phyloP scores from a whole-genome alignment of 2,113 vertebrate species.

The Craseonycteris thonglongyai region DNA sequence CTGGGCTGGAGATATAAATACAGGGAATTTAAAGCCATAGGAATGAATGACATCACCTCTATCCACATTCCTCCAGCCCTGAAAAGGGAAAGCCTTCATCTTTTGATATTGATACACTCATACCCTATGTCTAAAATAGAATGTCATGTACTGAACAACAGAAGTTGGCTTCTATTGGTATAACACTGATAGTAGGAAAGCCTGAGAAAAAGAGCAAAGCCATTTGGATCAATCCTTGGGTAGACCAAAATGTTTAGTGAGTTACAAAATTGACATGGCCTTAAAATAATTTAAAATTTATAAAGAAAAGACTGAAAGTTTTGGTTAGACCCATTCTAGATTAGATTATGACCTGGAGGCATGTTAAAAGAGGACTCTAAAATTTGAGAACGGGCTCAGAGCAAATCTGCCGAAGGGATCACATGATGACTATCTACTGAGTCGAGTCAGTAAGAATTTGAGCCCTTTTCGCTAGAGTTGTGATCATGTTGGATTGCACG shows the following conservation, averaged over 20 bases:
- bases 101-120: conserved; percentile 19
- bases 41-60: conserved; percentile 52
- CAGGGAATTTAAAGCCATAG: conserved; percentile 31
- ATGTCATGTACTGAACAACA: background rate
- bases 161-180: background rate
- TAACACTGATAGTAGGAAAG: background rate
- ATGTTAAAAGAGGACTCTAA: background rate
- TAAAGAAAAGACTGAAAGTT: background rate
- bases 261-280: background rate
- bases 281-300: conserved; percentile 30
- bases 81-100: conserved; percentile 18
- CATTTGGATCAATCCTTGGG: conserved; percentile 4
- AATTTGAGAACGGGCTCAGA: background rate
- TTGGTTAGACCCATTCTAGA: background rate
- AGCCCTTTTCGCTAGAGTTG: background rate
- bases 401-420: background rate
- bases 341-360: background rate
- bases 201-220: conserved; percentile 1
- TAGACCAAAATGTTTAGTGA: background rate
- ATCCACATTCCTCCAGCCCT: background rate
- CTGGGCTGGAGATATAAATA: conserved; percentile 53
- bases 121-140: background rate
- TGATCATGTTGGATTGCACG: background rate
- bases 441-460: background rate
- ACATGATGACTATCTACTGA: background rate